Percentiles rank a stretch among this genome's conserved stretches.
Conservation (phyloP, 2,113 vertebrate species). For the Apus apus region DNA sequence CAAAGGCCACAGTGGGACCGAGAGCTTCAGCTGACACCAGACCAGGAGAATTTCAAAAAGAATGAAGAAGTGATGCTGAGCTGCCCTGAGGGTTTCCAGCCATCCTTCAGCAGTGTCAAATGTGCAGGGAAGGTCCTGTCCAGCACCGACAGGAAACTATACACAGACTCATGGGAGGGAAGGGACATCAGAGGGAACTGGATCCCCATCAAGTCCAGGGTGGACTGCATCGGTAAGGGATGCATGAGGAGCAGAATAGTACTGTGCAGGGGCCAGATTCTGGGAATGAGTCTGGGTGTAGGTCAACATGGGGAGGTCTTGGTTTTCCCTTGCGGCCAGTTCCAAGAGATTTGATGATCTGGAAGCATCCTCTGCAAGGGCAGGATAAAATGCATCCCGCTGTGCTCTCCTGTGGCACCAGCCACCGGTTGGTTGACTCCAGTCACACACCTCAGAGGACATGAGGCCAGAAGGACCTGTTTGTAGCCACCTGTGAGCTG, state of each 20-base stretch:
- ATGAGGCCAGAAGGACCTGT: not conserved
- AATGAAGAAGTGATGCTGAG: no score
- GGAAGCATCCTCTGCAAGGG: not conserved
- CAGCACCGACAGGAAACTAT: not conserved
- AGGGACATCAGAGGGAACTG: not conserved
- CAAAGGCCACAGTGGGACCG: not conserved
- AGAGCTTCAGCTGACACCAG: not conserved
- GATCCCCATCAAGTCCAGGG: fast-evolving
- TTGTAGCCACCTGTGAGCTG: not conserved
- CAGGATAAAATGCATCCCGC: not conserved
- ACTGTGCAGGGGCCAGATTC: no score
- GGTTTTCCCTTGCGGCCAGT: not conserved
- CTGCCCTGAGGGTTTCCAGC: no score
- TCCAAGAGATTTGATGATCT: not conserved
- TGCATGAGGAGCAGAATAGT: not conserved
- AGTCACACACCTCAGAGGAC: not conserved
- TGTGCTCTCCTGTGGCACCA: not conserved
- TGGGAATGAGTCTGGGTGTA: not conserved
- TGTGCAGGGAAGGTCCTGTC: not conserved
- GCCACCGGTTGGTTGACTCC: not conserved
- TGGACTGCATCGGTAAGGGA: conserved; percentile 5
- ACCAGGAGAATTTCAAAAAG: no score
- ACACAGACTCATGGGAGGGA: not conserved
- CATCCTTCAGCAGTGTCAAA: no score
- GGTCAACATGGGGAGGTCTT: not conserved